Conservation (phyloP, 2,113 vertebrate species). For the Ranitomeya variabilis region DNA sequence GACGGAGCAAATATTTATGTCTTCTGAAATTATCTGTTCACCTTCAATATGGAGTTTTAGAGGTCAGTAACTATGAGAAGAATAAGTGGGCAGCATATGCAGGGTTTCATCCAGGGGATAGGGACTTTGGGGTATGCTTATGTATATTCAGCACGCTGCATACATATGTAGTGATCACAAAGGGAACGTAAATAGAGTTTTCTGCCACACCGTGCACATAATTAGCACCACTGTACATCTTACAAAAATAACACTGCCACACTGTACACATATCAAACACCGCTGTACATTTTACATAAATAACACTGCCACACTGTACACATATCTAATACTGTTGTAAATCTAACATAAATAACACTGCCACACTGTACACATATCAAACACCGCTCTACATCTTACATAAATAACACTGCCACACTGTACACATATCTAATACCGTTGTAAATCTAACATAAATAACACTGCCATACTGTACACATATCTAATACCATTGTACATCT, state of each 20-base stretch:
- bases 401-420: not conserved
- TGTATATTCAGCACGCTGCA: too few relatives aligned
- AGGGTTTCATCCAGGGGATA: not conserved
- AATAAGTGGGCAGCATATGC: not conserved
- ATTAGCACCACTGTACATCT: too few relatives aligned
- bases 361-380: not conserved
- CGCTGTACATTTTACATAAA: not conserved
- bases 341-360: too few relatives aligned
- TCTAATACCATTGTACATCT: too few relatives aligned
- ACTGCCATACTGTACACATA: too few relatives aligned
- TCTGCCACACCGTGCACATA: too few relatives aligned
- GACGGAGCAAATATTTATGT: not conserved
- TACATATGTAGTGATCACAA: too few relatives aligned
- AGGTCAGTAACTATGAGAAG: not conserved
- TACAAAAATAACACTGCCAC: not conserved
- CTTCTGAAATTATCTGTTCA: slow-evolving; percentile 25
- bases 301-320: not conserved
- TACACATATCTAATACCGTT: not conserved
- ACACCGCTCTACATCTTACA: not conserved
- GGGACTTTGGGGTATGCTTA: too few relatives aligned
- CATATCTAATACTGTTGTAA: too few relatives aligned
- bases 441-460: too few relatives aligned
- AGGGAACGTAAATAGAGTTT: too few relatives aligned
- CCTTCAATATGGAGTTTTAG: slow-evolving; percentile 44
- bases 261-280: not conserved